These are phyloP conservation scores for Glaucomys volans DNA, from an alignment of 2,113 vertebrate genomes.

Conservation along the genomic window DNA sequence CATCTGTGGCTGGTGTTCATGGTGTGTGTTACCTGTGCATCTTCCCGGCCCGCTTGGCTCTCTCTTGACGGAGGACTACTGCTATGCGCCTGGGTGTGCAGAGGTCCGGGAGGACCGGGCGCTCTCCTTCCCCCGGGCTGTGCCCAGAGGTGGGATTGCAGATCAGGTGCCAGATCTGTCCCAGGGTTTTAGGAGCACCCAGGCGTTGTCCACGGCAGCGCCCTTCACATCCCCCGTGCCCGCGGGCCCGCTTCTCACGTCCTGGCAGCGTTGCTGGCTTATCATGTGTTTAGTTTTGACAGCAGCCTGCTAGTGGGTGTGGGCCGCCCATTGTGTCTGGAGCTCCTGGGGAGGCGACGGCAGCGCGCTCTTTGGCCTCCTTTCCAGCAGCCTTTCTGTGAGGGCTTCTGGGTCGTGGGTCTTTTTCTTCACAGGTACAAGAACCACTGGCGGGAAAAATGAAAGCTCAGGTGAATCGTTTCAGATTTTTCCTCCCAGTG, in stretches of 20 bases:
- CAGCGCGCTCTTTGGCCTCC: background rate
- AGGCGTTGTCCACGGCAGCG: fast-evolving
- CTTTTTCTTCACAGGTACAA: background rate
- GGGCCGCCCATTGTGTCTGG: background rate
- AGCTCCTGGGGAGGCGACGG: too few relatives aligned
- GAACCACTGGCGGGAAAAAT: background rate
- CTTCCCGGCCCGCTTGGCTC: fast-evolving
- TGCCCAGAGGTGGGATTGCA: background rate
- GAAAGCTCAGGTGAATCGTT: background rate
- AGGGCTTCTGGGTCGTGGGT: background rate
- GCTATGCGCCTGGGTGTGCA: fast-evolving
- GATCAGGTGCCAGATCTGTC: fast-evolving
- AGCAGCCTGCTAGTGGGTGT: too few relatives aligned
- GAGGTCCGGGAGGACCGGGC: fast-evolving
- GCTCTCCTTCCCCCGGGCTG: fast-evolving
- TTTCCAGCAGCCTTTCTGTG: background rate
- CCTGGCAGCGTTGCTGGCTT: background rate
- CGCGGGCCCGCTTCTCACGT: fast-evolving
- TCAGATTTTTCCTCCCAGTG: background rate
- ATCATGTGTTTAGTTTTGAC: background rate
- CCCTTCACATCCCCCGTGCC: fast-evolving
- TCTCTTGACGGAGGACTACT: too few relatives aligned
- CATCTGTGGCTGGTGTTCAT: too few relatives aligned
- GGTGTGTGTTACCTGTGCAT: background rate
- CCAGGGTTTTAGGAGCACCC: background rate